Conservation (phyloP, 2,797 vertebrate genomes). For the Muscicapa comitata region DNA sequence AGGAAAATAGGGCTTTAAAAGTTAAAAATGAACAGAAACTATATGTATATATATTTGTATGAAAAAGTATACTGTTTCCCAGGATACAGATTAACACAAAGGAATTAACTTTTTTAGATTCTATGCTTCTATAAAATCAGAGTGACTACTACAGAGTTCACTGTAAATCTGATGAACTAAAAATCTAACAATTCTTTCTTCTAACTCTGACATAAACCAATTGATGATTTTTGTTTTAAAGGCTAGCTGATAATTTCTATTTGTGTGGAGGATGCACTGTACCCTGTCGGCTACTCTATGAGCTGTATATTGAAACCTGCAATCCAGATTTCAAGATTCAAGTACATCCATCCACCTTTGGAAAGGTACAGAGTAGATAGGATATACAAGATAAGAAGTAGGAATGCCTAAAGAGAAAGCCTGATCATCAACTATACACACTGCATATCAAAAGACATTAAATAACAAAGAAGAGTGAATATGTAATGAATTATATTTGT, state of each 20-base stretch:
- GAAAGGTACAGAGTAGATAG: constrained; percentile 59
- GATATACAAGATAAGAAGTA: background rate
- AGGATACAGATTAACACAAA: background rate
- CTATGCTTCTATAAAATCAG: background rate
- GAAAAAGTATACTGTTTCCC: background rate
- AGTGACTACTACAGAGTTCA: background rate
- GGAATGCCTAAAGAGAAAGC: background rate
- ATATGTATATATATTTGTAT: background rate
- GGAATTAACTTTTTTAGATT: background rate
- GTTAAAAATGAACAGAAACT: background rate
- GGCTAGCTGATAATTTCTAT: constrained; percentile 72
- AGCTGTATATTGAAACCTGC: constrained; percentile 68
- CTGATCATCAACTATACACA: background rate
- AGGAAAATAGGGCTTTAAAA: background rate
- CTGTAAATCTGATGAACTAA: background rate
- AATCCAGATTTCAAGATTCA: constrained; percentile 21
- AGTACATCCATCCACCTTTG: constrained; percentile 69
- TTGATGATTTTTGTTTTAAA: constrained; percentile 8
- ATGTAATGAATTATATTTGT: background rate
- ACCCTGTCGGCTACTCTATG: constrained; percentile 65
- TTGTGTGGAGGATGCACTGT: constrained; percentile 58
- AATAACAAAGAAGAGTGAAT: background rate
- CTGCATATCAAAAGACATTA: background rate
- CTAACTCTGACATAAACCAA: background rate
- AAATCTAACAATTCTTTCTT: background rate